Conservation (phyloP, 2,888 invertebrate genomes). For the Morpho deidamia region DNA sequence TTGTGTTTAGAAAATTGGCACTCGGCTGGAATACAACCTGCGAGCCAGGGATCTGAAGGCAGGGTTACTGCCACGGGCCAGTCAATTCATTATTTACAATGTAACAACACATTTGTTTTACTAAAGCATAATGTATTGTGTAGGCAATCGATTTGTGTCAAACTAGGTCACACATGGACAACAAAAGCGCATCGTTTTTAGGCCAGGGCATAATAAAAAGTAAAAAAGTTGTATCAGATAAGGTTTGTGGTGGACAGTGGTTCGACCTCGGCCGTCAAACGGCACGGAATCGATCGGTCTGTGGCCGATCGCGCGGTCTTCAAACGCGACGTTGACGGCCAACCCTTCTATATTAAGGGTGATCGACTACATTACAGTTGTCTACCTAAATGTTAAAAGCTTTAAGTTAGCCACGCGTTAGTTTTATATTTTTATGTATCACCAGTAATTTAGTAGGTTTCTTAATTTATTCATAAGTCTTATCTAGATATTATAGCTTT, state of each 20-base stretch:
- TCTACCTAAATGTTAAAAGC: not conserved
- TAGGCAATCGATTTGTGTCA: slow-evolving; percentile 58
- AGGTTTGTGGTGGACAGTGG: slow-evolving; percentile 66
- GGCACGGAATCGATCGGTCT: slow-evolving; percentile 62
- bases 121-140: slow-evolving; percentile 41
- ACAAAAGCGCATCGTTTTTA: slow-evolving; percentile 60
- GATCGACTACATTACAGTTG: slow-evolving; percentile 6
- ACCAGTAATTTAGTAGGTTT: too few species aligned
- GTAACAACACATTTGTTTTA: slow-evolving; percentile 36
- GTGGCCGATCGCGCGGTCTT: slow-evolving; percentile 50
- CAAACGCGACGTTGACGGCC: slow-evolving; percentile 43
- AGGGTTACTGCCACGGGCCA: too few species aligned
- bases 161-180: slow-evolving; percentile 64
- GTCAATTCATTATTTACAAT: not conserved
- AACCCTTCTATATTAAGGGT: slow-evolving; percentile 27
- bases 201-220: slow-evolving; percentile 55
- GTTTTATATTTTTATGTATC: too few species aligned
- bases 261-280: slow-evolving; percentile 76
- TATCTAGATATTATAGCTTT: too few species aligned
- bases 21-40: too few species aligned
- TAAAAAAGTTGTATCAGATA: slow-evolving; percentile 67
- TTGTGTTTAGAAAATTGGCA: too few species aligned
- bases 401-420: too few species aligned
- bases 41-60: too few species aligned
- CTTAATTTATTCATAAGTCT: too few species aligned